Evolutionary conservation across 1,140 invertebrate species (phyloP).

Genomic region (Delia radicum): DNA sequence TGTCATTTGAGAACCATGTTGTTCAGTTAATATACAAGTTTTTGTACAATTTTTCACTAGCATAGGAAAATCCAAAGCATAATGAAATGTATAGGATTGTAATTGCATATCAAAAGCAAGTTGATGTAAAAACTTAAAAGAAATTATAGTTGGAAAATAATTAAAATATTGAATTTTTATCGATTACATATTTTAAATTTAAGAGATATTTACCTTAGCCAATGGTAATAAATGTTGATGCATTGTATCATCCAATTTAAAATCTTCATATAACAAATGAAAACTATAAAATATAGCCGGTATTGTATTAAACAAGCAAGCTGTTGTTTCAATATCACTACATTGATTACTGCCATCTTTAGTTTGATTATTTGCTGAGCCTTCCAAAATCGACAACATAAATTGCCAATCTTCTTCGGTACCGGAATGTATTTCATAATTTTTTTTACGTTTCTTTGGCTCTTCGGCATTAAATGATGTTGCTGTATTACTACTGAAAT

Average conservation of each 20-base stretch:
- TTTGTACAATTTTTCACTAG: conserved; percentile 52
- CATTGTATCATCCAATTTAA: conserved; percentile 77
- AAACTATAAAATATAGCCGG: conserved; percentile 76
- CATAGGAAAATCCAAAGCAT: conserved; percentile 81
- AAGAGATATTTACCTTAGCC: conserved; percentile 57
- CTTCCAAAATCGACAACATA: conserved; percentile 59
- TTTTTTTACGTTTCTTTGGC: conserved; percentile 60
- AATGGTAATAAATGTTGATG: conserved; percentile 69
- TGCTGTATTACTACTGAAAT: conserved; percentile 9
- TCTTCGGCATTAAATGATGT: conserved; percentile 34
- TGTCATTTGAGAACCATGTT: conserved; percentile 63
- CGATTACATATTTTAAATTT: too few relatives aligned
- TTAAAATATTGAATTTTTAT: conserved; percentile 9
- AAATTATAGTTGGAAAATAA: conserved; percentile 1
- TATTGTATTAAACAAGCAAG: conserved; percentile 73
- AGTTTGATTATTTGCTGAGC: conserved; percentile 16
- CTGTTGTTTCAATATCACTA: conserved; percentile 59
- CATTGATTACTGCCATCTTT: conserved; percentile 30
- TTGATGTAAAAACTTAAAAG: conserved; percentile 68
- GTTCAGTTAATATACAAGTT: conserved; percentile 57
- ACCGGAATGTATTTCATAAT: conserved; percentile 58
- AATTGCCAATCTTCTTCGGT: conserved; percentile 78
- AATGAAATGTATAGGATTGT: conserved; percentile 73
- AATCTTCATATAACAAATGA: conserved; percentile 89
- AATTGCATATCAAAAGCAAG: conserved; percentile 76